A percentile compares a stretch with the other conserved stretches of the same genome.
These are phyloP conservation scores for Stegastes partitus DNA, from an alignment of 2,113 vertebrate genomes.

Conservation along the genomic window DNA sequence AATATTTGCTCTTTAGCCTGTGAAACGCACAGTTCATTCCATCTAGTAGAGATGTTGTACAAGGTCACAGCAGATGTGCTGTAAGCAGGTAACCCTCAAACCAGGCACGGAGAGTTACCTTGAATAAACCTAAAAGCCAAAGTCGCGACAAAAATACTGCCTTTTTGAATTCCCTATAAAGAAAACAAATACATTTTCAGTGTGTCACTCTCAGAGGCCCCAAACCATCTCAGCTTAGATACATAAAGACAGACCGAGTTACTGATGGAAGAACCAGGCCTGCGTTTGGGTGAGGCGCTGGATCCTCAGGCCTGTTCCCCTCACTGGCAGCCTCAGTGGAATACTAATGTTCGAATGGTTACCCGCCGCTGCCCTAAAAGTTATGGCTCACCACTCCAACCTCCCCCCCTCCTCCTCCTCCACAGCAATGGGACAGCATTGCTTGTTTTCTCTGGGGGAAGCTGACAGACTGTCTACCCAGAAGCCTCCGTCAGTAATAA, in stretches of 20 bases:
- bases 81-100: not conserved
- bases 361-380: slow-evolving; percentile 68
- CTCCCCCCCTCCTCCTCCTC: not conserved
- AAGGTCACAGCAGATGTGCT: not conserved
- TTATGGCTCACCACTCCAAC: slow-evolving; percentile 61
- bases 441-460: slow-evolving; percentile 61
- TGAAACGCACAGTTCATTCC: slow-evolving; percentile 2
- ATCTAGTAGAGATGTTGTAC: slow-evolving; percentile 4
- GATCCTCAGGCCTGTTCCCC: slow-evolving; percentile 61
- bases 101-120: too few species aligned
- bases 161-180: not conserved
- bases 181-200: slow-evolving; percentile 1
- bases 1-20: not conserved
- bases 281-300: slow-evolving; percentile 54
- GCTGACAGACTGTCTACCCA: slow-evolving; percentile 68
- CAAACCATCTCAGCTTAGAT: slow-evolving; percentile 38
- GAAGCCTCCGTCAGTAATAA: slow-evolving; percentile 56
- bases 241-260: slow-evolving; percentile 29
- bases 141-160: not conserved
- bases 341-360: slow-evolving; percentile 77
- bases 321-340: slow-evolving; percentile 69
- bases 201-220: not conserved
- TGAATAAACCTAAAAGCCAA: not conserved
- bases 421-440: slow-evolving; percentile 54
- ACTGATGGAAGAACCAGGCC: slow-evolving; percentile 50